Evolutionary conservation across 1,140 invertebrate genomes (phyloP), one percentile per base, ranked within the genome.

Genomic region (Bombus fervidus): DNA sequence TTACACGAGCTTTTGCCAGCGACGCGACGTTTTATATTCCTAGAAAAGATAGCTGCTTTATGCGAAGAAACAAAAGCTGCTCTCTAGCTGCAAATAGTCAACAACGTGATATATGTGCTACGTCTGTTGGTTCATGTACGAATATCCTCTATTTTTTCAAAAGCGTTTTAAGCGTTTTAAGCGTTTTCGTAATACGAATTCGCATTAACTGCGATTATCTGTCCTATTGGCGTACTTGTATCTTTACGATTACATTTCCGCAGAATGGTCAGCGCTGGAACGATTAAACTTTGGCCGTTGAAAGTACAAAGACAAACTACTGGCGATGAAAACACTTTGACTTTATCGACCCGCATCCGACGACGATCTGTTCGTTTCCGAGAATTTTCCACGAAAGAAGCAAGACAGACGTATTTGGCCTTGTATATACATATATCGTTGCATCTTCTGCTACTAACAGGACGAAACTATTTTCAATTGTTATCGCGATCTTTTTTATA

Each of bases 271-370:
- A 18, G 6, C 8, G 41, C 10, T 5, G 5, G 31, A 47, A 25
- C 41, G 31, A 37, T 68, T 66, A 47, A 53, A 53, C 31, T 80
- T 34, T 43, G 28, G 8, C n/a, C 25, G n/a, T 28, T 5, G 28
- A 66, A 69, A 80, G 43, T 34, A 47, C 31, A 68, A 68, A 79
- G 39, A 43, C 39, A 43, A 78, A 31, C 62, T 41, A 34, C 22
- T 0, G n/a, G 0, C 59, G n/a, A 66, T 12, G 64, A 68, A 68
- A 79, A 47, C 41, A 18, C 62, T 53, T 13, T 41, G 39, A 47
- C 22, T 37, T 79, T 47, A 79, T 79, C 77, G 77, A 68, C 47
- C 77, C 28, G n/a, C 39, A 18, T 28, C 39, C 18, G 37, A 28
- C 34, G 37, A 39, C 37, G 41, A 78, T 41, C 22, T 31, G 22